Base-by-base conservation (phyloP, 1,140 invertebrate genomes). In the Heliconius hermathena region DNA sequence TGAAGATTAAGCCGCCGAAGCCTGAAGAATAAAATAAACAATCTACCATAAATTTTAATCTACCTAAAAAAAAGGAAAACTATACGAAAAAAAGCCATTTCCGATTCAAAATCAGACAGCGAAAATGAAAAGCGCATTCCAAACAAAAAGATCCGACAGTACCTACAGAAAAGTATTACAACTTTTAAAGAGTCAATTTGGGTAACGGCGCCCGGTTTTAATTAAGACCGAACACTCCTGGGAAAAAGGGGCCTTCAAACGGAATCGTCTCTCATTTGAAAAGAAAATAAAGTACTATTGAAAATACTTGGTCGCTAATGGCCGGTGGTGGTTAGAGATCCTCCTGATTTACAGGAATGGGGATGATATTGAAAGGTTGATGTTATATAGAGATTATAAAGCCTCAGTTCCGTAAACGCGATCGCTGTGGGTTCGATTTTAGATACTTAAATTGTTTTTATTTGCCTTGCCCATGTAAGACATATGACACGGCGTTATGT, bases 161-260 rank as follows among this genome's bases (percentile, higher is more conserved):
- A 66, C 60, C 60, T n/a, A 66, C 60, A 29, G 57, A n/a, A 77
- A 77, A 81, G 80, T 77, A 75, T 75, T 60, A 76, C 71, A 80
- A 80, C 66, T 81, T 81, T 81, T 78, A 75, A 81, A 81, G 76
- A 81, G 80, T 81, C 80, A 81, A 81, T 81, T 81, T 78, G 52
- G 80, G 76, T n/a, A 75, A 41, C 79, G 79, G 72, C 80, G 49
- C 76, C 33, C 76, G 73, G 73, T 81, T 81, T 77, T 81, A 81
- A 81, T 81, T 81, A 81, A 81, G 80, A 46, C 73, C 66, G 72
- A 80, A 80, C 57, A 76, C 79, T 71, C 54, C 66, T 46, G 66
- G 66, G 60, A 60, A 74, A 77, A 81, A 78, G 54, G 41, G 41
- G 66, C 71, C 76, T 73, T 81, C 76, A 81, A 81, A 78, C 76